These are phyloP conservation scores for Pachydiplax longipennis DNA, from an alignment of 2,888 invertebrate genomes.

Conservation along the genomic window DNA sequence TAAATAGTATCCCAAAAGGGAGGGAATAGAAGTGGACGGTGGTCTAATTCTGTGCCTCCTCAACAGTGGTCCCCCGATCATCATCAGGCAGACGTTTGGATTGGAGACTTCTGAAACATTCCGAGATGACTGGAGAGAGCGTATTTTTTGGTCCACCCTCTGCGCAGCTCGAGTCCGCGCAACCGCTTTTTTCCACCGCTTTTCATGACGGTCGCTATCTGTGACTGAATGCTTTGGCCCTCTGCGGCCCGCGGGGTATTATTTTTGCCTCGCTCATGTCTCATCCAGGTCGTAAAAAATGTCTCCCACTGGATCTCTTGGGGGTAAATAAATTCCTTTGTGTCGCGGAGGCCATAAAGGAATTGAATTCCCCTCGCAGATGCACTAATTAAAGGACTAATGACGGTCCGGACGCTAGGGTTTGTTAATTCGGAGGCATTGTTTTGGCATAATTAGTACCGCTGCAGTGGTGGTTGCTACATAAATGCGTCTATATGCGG, in stretches of 20 bases:
- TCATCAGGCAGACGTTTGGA: background rate
- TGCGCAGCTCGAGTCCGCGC: background rate
- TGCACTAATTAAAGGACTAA: slow-evolving; percentile 1
- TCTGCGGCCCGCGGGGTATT: slow-evolving; percentile 6
- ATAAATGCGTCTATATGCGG: no score
- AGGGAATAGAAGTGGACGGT: no score
- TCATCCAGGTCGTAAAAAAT: slow-evolving; percentile 30
- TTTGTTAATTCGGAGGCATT: background rate
- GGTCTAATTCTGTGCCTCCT: background rate
- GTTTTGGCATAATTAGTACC: no score
- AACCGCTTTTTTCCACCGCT: background rate
- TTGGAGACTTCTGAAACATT: background rate
- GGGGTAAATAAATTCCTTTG: slow-evolving; percentile 35
- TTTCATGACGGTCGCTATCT: slow-evolving; percentile 8
- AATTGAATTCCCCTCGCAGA: background rate
- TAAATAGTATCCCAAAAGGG: background rate
- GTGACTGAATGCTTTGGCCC: background rate
- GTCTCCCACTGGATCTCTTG: background rate
- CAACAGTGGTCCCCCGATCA: background rate
- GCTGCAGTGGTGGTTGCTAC: no score
- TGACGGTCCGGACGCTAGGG: background rate
- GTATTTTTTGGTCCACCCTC: background rate
- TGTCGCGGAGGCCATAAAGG: background rate
- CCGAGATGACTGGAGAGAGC: background rate
- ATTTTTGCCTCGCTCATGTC: slow-evolving; percentile 37